Conservation (phyloP, 1,140 invertebrate species). For the Pseudomyrmex flavicornis region DNA sequence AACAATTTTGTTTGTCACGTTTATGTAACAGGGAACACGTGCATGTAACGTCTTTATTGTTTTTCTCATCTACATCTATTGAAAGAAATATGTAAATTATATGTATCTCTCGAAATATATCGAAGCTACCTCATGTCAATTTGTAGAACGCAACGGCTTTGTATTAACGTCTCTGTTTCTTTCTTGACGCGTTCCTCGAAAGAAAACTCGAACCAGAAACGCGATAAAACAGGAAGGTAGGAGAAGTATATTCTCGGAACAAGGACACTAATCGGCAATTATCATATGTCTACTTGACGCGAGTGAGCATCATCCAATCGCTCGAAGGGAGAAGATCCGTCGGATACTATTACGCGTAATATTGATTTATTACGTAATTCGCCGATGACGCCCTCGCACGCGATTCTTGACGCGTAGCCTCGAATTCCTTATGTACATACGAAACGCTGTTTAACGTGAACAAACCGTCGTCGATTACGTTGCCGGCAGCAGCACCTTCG, state of each 20-base stretch:
- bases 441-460: constrained; percentile 16
- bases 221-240: background rate
- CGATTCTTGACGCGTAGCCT: constrained; percentile 8
- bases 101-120: background rate
- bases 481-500: constrained; percentile 49
- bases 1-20: background rate
- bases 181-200: background rate
- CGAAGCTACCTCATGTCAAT: constrained; percentile 4
- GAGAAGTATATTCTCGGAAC: background rate
- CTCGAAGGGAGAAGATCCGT: background rate
- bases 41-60: background rate
- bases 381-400: constrained; percentile 29
- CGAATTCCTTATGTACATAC: constrained; percentile 38
- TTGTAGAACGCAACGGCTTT: background rate
- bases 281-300: background rate
- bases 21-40: background rate
- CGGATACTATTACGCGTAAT: background rate
- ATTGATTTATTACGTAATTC: constrained; percentile 26
- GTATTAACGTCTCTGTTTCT: too few species aligned
- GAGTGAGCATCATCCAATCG: constrained; percentile 10
- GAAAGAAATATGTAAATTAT: constrained; percentile 1
- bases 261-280: constrained; percentile 8
- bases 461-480: constrained; percentile 19
- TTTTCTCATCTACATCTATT: background rate
- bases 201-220: background rate